Evolutionary conservation across 2,888 invertebrate genomes (phyloP), one percentile per base, ranked within the genome.

Genomic region (Noctua comes): DNA sequence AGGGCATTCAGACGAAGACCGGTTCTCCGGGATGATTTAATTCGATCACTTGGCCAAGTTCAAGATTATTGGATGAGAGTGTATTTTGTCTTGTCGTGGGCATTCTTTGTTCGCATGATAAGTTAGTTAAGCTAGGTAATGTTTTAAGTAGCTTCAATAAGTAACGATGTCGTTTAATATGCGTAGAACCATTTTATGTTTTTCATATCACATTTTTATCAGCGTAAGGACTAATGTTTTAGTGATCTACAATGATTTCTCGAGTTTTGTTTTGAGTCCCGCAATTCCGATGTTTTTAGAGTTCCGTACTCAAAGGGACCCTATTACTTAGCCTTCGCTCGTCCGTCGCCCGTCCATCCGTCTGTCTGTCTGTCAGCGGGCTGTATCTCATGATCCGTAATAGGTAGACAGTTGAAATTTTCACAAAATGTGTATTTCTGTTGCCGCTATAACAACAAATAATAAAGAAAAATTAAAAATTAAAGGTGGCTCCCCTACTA

Each of bases 41-140:
- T 88, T 86, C 82, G 87, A 85, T 89, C 85, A 89, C 80, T 89
- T 85, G 89, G 88, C 79, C 90, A 91, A 91, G 91, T 90, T 89
- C 90, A 89, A 73, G 80, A 78, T 64, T 77, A 79, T 84, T 72
- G n/a, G 77, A 77, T 43, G 72, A 62, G 54, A 71, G 59, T 62
- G 71, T 73, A 46, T 73, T 69, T 65, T 76, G 59, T 83, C 68
- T 73, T 62, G 65, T 18, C n/a, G n/a, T n/a, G n/a, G n/a, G 69
- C 11, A 48, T 77, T 76, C 36, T 82, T 82, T 72, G 73, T 73
- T 51, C 31, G 18, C 54, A 46, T 70, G 57, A 73, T 69, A 27
- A 54, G 69, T 69, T 59, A 46, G 24, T 68, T 40, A 43, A 21
- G 16, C 27, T 54, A n/a, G 36, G 68, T 64, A 64, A 77, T 81